phyloP scores from a whole-genome alignment of 2,113 vertebrate species.

The Athene cunicularia region DNA sequence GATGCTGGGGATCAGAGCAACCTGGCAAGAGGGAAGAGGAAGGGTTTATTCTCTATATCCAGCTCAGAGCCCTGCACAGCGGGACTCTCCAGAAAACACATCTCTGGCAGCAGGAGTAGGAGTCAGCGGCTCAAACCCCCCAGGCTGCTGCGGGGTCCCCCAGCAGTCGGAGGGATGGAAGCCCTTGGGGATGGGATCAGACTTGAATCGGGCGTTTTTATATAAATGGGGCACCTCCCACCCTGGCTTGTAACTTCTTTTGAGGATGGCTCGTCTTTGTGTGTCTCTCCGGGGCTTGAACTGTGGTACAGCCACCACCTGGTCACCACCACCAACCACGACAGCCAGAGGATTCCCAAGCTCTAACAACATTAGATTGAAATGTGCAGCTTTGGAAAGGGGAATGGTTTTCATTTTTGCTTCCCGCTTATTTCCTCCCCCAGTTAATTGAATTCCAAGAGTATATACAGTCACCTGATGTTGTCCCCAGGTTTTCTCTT shows the following conservation, averaged over 20 bases:
- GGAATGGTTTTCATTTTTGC: neutral
- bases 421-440: neutral
- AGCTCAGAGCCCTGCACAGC: neutral
- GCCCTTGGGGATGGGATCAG: neutral
- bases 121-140: neutral
- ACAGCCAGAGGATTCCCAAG: neutral
- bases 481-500: neutral
- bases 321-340: neutral
- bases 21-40: neutral
- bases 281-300: neutral
- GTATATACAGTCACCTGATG: neutral
- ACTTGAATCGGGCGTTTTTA: neutral
- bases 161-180: neutral
- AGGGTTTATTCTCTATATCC: neutral
- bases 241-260: accelerated
- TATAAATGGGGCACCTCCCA: neutral
- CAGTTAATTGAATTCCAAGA: neutral
- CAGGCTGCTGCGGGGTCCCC: neutral
- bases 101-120: neutral
- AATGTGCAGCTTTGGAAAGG: neutral
- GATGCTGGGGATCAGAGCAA: neutral
- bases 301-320: neutral
- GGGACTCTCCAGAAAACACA: neutral
- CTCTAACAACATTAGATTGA: neutral
- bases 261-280: neutral